phyloP scores from a whole-genome alignment of 2,797 vertebrate genomes.

The Gallinago stenura region DNA sequence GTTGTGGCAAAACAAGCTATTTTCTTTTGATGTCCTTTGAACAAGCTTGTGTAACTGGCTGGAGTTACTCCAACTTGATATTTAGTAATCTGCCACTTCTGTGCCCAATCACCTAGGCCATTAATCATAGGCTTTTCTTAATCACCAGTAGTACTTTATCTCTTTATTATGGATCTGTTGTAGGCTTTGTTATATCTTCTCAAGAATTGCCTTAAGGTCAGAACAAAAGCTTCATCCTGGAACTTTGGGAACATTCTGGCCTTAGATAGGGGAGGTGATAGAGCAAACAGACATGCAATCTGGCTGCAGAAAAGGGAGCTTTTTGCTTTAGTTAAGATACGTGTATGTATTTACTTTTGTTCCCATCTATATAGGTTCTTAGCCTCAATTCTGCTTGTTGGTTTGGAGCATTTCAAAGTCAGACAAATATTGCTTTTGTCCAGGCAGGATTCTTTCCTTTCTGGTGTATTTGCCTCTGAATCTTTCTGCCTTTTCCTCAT shows the following conservation, averaged over 20 bases:
- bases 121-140: not conserved
- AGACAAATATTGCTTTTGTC: not conserved
- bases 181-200: not conserved
- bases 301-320: not conserved
- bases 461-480: not conserved
- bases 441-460: not conserved
- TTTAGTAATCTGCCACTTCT: not conserved
- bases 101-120: not conserved
- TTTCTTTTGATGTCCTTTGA: not conserved
- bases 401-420: not conserved
- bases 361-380: not conserved
- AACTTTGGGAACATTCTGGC: not conserved
- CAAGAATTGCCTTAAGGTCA: not conserved
- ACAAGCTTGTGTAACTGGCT: not conserved
- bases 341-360: not conserved
- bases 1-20: not conserved
- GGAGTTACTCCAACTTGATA: not conserved
- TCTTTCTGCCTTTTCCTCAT: not conserved
- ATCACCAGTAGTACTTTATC: not conserved
- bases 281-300: not conserved
- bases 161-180: not conserved
- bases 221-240: not conserved
- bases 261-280: not conserved
- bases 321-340: not conserved
- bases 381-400: not conserved